These are phyloP conservation scores for Gallinago undulata DNA, from an alignment of 2,113 vertebrate genomes.

Conservation along the genomic window DNA sequence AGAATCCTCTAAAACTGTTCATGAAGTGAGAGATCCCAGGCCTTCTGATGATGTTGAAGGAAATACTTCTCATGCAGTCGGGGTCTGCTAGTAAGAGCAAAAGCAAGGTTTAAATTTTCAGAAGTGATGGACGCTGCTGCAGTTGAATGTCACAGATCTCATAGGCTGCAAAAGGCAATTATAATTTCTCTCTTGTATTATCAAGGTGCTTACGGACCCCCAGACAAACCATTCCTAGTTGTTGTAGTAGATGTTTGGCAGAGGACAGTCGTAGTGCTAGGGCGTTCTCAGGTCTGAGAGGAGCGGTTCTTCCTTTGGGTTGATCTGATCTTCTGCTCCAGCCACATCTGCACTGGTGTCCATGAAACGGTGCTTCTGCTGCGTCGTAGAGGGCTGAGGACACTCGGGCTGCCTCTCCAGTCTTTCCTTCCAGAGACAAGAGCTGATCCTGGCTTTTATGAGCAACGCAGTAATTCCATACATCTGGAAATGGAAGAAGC, in stretches of 20 bases:
- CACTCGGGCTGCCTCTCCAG: not conserved
- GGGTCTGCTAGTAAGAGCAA: not conserved
- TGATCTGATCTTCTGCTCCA: not conserved
- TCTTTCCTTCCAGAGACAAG: not conserved
- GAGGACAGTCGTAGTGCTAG: not conserved
- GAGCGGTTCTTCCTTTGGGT: not conserved
- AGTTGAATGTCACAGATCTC: not conserved
- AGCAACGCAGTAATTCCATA: not conserved
- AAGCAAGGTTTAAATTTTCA: not conserved
- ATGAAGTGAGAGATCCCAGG: not conserved
- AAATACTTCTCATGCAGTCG: not conserved
- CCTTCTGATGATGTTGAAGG: not conserved
- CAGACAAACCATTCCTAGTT: not conserved
- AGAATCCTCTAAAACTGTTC: not conserved
- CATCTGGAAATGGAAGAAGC: not conserved
- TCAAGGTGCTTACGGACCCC: not conserved
- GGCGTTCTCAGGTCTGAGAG: not conserved
- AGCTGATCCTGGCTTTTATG: not conserved
- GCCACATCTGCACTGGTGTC: not conserved
- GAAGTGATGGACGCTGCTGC: not conserved
- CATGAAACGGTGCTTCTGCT: not conserved
- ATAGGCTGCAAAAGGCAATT: not conserved
- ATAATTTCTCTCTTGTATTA: not conserved
- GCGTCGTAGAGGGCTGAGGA: not conserved
- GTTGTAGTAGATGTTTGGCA: not conserved